Conservation (phyloP, 2,888 invertebrate genomes). For the Diadromus collaris region DNA sequence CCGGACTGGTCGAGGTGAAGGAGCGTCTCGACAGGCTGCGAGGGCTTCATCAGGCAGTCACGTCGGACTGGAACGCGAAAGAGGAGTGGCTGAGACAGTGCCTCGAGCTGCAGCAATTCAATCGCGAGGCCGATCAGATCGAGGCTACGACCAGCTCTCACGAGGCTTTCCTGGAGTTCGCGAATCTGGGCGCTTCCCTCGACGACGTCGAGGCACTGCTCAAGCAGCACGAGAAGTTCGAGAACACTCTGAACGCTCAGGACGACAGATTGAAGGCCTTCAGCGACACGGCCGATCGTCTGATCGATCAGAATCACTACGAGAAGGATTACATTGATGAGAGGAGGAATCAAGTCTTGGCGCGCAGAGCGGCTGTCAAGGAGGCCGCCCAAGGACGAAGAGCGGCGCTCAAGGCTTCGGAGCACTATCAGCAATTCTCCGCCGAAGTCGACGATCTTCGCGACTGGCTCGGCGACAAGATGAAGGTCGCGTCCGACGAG, state of each 20-base stretch:
- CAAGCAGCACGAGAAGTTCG: conserved; percentile 96
- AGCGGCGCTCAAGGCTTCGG: conserved; percentile 89
- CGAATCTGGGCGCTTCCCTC: conserved; percentile 91
- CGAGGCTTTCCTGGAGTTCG: conserved; percentile 95
- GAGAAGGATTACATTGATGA: conserved; percentile 88
- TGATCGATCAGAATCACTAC: conserved; percentile 90
- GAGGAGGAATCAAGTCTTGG: conserved; percentile 88
- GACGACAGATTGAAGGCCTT: conserved; percentile 94
- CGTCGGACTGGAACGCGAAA: conserved; percentile 89
- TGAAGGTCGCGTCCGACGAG: conserved; percentile 94
- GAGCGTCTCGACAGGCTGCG: conserved; percentile 88
- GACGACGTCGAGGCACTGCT: conserved; percentile 96
- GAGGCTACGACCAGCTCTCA: conserved; percentile 97
- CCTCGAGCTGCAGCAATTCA: conserved; percentile 94
- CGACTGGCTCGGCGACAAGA: conserved; percentile 95
- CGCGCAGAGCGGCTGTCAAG: conserved; percentile 88
- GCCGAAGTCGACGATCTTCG: conserved; percentile 95
- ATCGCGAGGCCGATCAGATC: conserved; percentile 98
- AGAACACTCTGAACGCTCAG: conserved; percentile 95
- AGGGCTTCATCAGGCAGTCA: conserved; percentile 89
- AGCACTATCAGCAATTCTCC: conserved; percentile 95
- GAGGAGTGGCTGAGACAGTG: conserved; percentile 93
- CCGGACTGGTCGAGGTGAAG: conserved; percentile 88
- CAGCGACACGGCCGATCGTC: conserved; percentile 90
- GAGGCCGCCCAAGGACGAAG: conserved; percentile 88